Base-by-base conservation (phyloP, 2,888 invertebrate species). In the Molanna angustata region DNA sequence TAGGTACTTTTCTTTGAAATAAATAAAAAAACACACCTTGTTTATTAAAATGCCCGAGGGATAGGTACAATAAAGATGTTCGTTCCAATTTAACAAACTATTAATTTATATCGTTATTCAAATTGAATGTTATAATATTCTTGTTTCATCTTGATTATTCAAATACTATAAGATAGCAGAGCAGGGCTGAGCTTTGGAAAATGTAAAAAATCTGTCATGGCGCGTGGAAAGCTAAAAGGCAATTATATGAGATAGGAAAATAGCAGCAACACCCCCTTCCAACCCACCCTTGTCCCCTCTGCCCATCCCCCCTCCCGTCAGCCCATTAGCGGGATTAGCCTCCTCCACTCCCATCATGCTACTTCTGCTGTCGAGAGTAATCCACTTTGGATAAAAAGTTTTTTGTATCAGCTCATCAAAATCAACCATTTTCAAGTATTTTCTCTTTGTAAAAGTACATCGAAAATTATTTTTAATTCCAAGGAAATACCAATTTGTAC, bases 371-470 rank as follows among this genome's bases (percentile, higher is more conserved):
- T 14, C 20, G 41, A 20, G 41, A 21, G 40, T 40, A 41, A 49
- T 41, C 40, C 49, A 49, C 49, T 41, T 41, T 41, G 31, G 49
- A 41, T 49, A 39, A 18, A 18, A 47, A 35, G 21, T 47, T n/a
- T 47, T 47, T 47, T 47, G 22, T 47, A 47, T 37, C 37, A 39
- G 37, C 39, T 47, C 47, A 35, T 47, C 47, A 47, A 47, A 47
- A 35, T 22, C 39, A 39, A 21, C 35, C 39, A 39, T 37, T 17
- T 37, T 11, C 37, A 17, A 37, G 17, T 14, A 37, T 27, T 6
- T n/a, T n/a, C n/a, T n/a, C n/a, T n/a, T n/a, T n/a, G n/a, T n/a
- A n/a, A n/a, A n/a, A n/a, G n/a, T n/a, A n/a, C n/a, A n/a, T n/a
- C n/a, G n/a, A n/a, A n/a, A n/a, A n/a, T n/a, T n/a, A n/a, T n/a